A percentile compares a stretch with the other conserved stretches of the same genome.
Evolutionary conservation across 2,888 invertebrate genomes (phyloP).

Genomic region (Globia sparganii): DNA sequence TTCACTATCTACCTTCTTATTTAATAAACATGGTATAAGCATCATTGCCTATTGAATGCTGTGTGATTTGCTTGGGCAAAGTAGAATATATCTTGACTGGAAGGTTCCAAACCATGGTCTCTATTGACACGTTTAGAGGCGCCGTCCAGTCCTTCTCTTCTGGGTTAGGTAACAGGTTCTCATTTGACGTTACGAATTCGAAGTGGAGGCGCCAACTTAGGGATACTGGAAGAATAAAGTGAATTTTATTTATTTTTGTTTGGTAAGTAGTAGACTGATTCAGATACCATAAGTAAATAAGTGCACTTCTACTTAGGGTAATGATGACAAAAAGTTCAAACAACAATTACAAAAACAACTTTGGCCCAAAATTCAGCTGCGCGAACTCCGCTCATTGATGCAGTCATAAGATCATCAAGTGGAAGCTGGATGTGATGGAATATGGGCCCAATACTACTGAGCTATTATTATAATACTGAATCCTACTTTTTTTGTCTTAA

Average conservation of each 20-base stretch:
- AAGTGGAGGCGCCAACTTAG: constrained; percentile 98
- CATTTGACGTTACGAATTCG: constrained; percentile 97
- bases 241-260: not conserved
- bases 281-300: not conserved
- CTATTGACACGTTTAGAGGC: constrained; percentile 96
- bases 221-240: constrained; percentile 91
- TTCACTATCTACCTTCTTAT: constrained; percentile 50
- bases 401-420: not conserved
- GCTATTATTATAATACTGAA: not conserved
- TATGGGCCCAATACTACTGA: not conserved
- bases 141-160: constrained; percentile 94
- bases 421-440: no score
- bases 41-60: constrained; percentile 90
- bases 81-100: constrained; percentile 98
- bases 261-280: not conserved
- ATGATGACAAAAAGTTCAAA: no score
- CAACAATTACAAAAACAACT: no score
- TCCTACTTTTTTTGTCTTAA: not conserved
- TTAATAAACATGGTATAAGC: constrained; percentile 84
- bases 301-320: not conserved
- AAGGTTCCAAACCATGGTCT: constrained; percentile 99
- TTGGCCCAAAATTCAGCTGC: not conserved
- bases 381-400: not conserved
- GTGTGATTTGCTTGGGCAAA: constrained; percentile 95
- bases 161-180: constrained; percentile 90